Evolutionary conservation across 2,113 vertebrate species (phyloP), one percentile per base, ranked within the genome.

Genomic region (Triplophysa siluroides): DNA sequence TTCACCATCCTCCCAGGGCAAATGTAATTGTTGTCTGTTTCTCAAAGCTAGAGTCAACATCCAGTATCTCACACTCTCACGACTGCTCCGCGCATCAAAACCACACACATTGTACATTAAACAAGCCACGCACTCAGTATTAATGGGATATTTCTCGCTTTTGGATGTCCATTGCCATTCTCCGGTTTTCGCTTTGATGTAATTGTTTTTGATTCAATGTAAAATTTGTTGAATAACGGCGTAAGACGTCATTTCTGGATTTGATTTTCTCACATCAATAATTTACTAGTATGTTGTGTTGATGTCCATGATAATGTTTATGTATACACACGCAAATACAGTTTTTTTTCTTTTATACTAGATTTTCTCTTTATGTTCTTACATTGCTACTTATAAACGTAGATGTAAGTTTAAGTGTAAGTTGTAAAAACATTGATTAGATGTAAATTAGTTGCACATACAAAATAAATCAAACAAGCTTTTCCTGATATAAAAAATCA

Each of bases 21-120:
- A 92, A 88, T 91, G 90, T 92, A 93, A 93, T 92, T 92, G 92
- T 92, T 92, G 90, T 91, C 88, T 90, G 82, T 90, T 89, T 91
- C 88, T 90, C 88, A 72, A 83, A 90, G 83, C 85, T 84, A 86
- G 88, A 91, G 85, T 91, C 83, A 83, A 86, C 89, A 90, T 85
- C 91, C 83, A 83, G 66, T 78, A 52, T 47, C 75, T 81, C 69
- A 78, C 74, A 56, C 10, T 88, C 71, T 81, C 56, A 75, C 56
- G 58, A 29, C 79, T 63, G 56, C 66, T 77, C 65, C 43, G 14
- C 70, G 50, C 41, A 43, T 45, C 78, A 70, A 43, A 65, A 78
- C 76, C 74, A 83, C 47, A 81, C 72, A 66, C 26, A 43, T 54
- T 64, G 47, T 79, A 70, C 73, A 71, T 68, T 67, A 74, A 33